Conservation (phyloP, 2,113 vertebrate genomes). For the Oreotrochilus melanogaster region DNA sequence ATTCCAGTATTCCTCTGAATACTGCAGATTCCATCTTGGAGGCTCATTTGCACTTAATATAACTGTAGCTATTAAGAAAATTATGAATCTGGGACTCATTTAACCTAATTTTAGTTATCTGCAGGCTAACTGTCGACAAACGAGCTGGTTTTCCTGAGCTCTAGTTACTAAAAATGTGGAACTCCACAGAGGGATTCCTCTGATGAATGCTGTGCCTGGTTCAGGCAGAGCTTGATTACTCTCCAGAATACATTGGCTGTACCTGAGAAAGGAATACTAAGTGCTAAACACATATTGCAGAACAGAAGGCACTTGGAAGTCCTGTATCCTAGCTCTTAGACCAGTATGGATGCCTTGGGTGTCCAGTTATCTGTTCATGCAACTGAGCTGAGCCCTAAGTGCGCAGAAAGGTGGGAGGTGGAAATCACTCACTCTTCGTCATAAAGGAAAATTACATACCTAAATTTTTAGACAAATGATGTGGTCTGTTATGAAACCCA, state of each 20-base stretch:
- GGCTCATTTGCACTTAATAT: not conserved
- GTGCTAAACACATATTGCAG: fast-evolving
- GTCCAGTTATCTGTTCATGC: not conserved
- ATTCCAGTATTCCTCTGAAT: not conserved
- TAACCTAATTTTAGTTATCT: not conserved
- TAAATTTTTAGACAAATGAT: not conserved
- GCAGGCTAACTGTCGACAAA: not conserved
- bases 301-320: not conserved
- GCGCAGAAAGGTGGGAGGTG: not conserved
- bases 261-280: not conserved
- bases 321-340: not conserved
- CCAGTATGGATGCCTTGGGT: not conserved
- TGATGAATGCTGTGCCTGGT: not conserved
- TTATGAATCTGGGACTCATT: not conserved
- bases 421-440: not conserved
- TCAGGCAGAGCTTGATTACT: not conserved
- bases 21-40: not conserved
- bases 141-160: not conserved
- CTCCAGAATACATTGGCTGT: not conserved
- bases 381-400: not conserved
- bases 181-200: not conserved
- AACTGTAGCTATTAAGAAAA: constrained; percentile 5
- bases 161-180: not conserved
- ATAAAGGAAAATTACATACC: not conserved
- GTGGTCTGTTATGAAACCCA: not conserved